phyloP scores from a whole-genome alignment of 2,888 invertebrate genomes.

The Dromius quadrimaculatus region DNA sequence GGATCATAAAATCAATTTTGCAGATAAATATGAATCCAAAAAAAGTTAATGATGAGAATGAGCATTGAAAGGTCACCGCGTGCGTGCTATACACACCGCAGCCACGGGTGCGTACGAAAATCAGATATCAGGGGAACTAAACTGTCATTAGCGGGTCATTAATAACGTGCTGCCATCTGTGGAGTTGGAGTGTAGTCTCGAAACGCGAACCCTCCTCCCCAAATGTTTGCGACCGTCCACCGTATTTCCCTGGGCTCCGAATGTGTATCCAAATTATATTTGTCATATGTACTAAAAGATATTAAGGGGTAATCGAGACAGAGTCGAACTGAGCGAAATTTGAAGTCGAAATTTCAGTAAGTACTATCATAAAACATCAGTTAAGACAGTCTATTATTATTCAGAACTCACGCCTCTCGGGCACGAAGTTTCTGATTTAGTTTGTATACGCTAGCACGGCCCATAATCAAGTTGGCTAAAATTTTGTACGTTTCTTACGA shows the following conservation, averaged over 20 bases:
- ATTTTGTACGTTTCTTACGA: too few relatives aligned
- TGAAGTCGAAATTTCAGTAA: too few relatives aligned
- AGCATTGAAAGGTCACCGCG: neutral
- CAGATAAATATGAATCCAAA: conserved; percentile 26
- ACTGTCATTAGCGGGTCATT: conserved; percentile 53
- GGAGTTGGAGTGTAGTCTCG: conserved; percentile 37
- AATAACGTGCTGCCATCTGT: conserved; percentile 53
- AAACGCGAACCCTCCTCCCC: neutral
- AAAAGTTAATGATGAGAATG: conserved; percentile 34
- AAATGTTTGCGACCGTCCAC: neutral
- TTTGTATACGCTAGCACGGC: too few relatives aligned
- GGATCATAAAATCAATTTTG: conserved; percentile 37
- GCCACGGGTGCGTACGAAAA: conserved; percentile 48
- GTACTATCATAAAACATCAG: too few relatives aligned
- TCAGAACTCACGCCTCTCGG: too few relatives aligned
- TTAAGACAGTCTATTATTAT: too few relatives aligned
- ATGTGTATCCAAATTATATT: conserved; percentile 18
- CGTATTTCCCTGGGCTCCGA: neutral
- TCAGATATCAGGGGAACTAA: conserved; percentile 52
- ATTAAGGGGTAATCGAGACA: conserved; percentile 41
- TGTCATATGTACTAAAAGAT: conserved; percentile 43
- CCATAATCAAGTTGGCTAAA: too few relatives aligned
- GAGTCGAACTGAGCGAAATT: too few relatives aligned
- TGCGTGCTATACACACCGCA: conserved; percentile 17
- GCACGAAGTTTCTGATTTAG: too few relatives aligned